A percentile compares a stretch with the other conserved stretches of the same genome.
phyloP scores from a whole-genome alignment of 2,888 invertebrate genomes.

The Tachina fera region DNA sequence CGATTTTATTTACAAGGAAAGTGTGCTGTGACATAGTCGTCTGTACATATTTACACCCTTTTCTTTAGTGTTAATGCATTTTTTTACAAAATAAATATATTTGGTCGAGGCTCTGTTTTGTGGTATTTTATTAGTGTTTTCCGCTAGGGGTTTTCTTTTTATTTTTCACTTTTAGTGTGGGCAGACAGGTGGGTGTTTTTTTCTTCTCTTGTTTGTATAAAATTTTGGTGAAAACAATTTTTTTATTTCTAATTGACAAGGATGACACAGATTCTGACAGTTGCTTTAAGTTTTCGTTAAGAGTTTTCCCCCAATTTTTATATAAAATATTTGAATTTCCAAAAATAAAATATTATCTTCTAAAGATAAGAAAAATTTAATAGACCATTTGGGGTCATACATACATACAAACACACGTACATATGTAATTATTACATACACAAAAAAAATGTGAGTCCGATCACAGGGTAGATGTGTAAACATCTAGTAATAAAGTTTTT shows the following conservation, averaged over 20 bases:
- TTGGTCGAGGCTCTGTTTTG: background rate
- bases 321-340: background rate
- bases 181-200: constrained; percentile 63
- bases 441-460: too few relatives aligned
- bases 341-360: background rate
- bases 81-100: constrained; percentile 2
- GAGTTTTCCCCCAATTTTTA: too few relatives aligned
- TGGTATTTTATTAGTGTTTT: background rate
- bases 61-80: background rate
- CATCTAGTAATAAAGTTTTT: too few relatives aligned
- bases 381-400: too few relatives aligned
- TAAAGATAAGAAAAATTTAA: too few relatives aligned
- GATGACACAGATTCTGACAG: constrained; percentile 53
- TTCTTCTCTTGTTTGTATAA: constrained; percentile 1
- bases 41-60: constrained; percentile 32
- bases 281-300: background rate
- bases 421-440: too few relatives aligned
- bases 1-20: too few relatives aligned
- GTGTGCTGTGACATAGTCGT: too few relatives aligned
- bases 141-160: background rate
- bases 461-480: too few relatives aligned
- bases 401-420: too few relatives aligned
- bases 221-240: constrained; percentile 39
- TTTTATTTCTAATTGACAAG: background rate
- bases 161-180: constrained; percentile 4